Evolutionary conservation across 2,797 vertebrate genomes (phyloP), one percentile per base, ranked within the genome.

Genomic region (Tympanoctomys barrerae): DNA sequence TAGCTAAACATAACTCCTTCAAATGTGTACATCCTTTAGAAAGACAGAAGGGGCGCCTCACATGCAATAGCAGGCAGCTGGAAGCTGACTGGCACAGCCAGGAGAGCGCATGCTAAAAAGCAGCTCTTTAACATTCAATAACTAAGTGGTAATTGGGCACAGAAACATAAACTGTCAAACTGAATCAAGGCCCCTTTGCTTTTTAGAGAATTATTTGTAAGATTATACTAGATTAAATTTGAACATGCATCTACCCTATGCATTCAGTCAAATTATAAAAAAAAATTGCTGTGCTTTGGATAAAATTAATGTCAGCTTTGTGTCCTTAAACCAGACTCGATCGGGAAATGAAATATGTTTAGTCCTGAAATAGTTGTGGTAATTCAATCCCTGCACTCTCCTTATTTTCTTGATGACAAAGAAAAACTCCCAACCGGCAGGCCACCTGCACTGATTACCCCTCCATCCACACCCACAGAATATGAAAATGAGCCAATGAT

Each of bases 391-490:
- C 96, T 94, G 96, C 91, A 96, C 97, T 98, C 98, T 98, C 97
- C 98, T 98, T 98, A 97, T 98, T 98, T 98, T 98, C 98, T 98
- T 98, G 98, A 98, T 98, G 98, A 98, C 98, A 98, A 99, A 98
- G 98, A 98, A 98, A 98, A 98, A 98, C 98, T 98, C 98, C 98
- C 98, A 98, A 98, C 97, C 98, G 98, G 98, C 98, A 98, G 98
- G 99, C 99, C 99, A 99, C 99, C 99, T 99, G 99, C 98, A 98
- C 98, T 99, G 98, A 98, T 98, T 98, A 98, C 98, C 98, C 98
- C 98, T 98, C 98, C 97, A 97, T 98, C 98, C 98, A 98, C 98
- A 98, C 98, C 98, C 98, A 98, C 98, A 49, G 97, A 98, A 98
- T 98, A 98, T 98, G 98, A 98, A 98, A 98, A 98, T 97, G 98